A percentile compares a stretch with the other conserved stretches of the same genome.
Conservation (phyloP, 1,140 invertebrate genomes). For the Pogonognathellus flavescens region DNA sequence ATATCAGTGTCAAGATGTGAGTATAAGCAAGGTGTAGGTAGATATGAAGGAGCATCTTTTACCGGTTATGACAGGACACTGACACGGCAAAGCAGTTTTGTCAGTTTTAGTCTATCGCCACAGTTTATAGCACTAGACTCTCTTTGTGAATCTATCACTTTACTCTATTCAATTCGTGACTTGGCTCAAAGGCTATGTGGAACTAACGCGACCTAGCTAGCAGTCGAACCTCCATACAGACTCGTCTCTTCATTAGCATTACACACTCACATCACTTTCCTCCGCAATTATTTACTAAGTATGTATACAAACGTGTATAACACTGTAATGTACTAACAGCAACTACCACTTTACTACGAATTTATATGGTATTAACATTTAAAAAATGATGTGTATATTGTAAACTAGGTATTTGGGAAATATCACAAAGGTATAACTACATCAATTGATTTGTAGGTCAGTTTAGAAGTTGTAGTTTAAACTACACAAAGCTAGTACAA, state of each 20-base stretch:
- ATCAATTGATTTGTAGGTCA: no score
- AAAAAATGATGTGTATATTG: no score
- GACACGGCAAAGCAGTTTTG: background rate
- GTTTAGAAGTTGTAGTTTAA: no score
- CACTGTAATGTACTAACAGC: no score
- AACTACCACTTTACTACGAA: no score
- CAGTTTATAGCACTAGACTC: background rate
- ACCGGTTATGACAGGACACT: constrained; percentile 37
- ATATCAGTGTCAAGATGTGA: constrained; percentile 28
- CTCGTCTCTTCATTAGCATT: background rate
- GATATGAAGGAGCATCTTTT: background rate
- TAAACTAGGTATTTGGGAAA: no score
- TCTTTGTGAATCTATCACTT: background rate
- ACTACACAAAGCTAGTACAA: no score
- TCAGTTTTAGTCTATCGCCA: no score
- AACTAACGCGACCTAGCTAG: background rate
- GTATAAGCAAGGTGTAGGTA: background rate
- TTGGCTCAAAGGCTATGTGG: background rate
- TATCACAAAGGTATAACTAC: no score
- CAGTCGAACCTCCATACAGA: background rate
- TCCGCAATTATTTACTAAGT: no score
- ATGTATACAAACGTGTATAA: no score
- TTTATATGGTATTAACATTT: no score
- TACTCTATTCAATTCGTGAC: constrained; percentile 10
- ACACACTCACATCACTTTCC: background rate